These are phyloP conservation scores for Limnothrissa miodon DNA, from an alignment of 2,113 vertebrate species.

Conservation along the genomic window DNA sequence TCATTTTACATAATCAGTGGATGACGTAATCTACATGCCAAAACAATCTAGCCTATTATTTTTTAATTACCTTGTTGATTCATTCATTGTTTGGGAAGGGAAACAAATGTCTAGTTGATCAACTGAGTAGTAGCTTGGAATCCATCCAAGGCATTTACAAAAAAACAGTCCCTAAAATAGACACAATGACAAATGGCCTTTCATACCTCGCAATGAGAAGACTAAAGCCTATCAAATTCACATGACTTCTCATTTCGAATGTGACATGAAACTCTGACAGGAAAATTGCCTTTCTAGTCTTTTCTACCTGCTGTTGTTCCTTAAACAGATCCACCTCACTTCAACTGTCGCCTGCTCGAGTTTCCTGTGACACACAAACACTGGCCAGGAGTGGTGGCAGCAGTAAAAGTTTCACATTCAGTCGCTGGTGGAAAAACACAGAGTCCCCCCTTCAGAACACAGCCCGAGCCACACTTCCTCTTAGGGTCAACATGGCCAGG, in stretches of 20 bases:
- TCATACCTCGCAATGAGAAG: not conserved
- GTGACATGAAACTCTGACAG: not conserved
- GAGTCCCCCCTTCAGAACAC: not conserved
- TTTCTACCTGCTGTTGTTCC: not conserved
- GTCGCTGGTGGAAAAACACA: not conserved
- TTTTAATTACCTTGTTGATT: not conserved
- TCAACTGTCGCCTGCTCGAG: not conserved
- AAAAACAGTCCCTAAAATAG: not conserved
- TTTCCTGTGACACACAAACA: not conserved
- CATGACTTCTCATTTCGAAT: constrained; percentile 1
- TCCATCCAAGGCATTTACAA: not conserved
- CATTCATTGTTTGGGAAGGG: not conserved
- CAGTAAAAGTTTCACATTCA: constrained; percentile 10
- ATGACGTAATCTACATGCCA: not conserved
- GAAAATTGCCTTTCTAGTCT: not conserved
- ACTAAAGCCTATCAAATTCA: not conserved
- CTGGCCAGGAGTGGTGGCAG: not conserved
- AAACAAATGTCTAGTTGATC: not conserved
- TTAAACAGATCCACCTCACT: not conserved
- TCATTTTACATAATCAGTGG: not conserved
- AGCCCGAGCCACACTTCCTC: constrained; percentile 1
- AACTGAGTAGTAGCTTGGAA: not conserved
- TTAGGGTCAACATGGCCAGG: not conserved
- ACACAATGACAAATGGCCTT: not conserved
- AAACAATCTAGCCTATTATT: not conserved